These are phyloP conservation scores for Polymixis flavicincta DNA, from an alignment of 2,888 invertebrate genomes.

Conservation along the genomic window DNA sequence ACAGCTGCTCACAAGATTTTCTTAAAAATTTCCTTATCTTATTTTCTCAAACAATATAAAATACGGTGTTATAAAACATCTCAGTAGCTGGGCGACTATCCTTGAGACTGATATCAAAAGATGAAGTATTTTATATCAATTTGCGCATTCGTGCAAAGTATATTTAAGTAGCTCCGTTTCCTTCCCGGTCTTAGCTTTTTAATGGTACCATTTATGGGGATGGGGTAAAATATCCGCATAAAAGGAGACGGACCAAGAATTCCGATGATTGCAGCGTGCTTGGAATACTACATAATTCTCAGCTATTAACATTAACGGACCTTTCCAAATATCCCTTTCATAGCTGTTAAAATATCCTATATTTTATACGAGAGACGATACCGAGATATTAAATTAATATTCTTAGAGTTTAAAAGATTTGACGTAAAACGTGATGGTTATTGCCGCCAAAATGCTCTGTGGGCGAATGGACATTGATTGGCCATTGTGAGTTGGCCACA, in stretches of 20 bases:
- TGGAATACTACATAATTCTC: conserved; percentile 70
- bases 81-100: conserved; percentile 61
- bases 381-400: conserved; percentile 56
- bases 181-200: conserved; percentile 83
- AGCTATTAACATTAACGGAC: conserved; percentile 69
- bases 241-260: conserved; percentile 80
- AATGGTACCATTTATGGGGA: conserved; percentile 85
- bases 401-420: conserved; percentile 59
- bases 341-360: conserved; percentile 58
- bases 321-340: conserved; percentile 64
- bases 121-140: conserved; percentile 89
- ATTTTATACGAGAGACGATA: conserved; percentile 47
- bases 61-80: conserved; percentile 60
- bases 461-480: conserved; percentile 82
- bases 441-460: conserved; percentile 73
- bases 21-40: conserved; percentile 25
- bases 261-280: conserved; percentile 77
- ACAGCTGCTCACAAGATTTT: background rate
- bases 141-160: conserved; percentile 88
- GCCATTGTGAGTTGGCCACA: conserved; percentile 82
- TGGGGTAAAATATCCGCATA: conserved; percentile 82
- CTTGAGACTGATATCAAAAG: conserved; percentile 79
- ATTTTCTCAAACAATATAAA: conserved; percentile 48
- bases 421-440: conserved; percentile 62
- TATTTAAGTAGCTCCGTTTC: conserved; percentile 84